Percentiles rank a stretch among this genome's conserved stretches.
These are phyloP conservation scores for Sebastes cheni DNA, from an alignment of 2,797 vertebrate species.

Conservation along the genomic window DNA sequence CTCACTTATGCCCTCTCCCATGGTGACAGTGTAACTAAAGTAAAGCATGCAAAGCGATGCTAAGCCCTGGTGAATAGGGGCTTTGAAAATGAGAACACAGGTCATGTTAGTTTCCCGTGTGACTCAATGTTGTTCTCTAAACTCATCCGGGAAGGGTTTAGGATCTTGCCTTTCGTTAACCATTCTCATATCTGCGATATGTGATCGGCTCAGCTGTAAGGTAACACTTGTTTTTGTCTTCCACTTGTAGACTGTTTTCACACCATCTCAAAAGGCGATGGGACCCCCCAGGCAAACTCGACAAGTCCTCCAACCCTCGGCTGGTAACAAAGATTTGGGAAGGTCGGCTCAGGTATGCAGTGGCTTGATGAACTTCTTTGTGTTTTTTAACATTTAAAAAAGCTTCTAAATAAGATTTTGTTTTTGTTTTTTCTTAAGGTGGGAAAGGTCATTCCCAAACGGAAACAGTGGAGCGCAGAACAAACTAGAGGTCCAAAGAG, in stretches of 20 bases:
- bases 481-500: constrained; percentile 83
- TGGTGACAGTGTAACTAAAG: constrained; percentile 82
- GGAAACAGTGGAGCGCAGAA: constrained; percentile 84
- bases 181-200: not conserved
- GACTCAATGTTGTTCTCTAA: constrained; percentile 15
- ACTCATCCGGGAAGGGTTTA: not conserved
- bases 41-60: constrained; percentile 62
- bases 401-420: no score
- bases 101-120: constrained; percentile 35
- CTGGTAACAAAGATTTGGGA: constrained; percentile 82
- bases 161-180: not conserved
- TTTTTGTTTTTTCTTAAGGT: constrained; percentile 38
- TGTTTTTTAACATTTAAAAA: not conserved
- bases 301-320: constrained; percentile 89
- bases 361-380: not conserved
- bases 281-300: constrained; percentile 83
- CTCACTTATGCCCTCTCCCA: constrained; percentile 79
- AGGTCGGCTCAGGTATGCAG: constrained; percentile 83
- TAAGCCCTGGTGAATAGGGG: constrained; percentile 76
- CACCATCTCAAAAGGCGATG: constrained; percentile 54
- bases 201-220: not conserved
- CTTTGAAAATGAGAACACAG: constrained; percentile 56
- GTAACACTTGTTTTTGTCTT: constrained; percentile 2
- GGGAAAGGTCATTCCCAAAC: constrained; percentile 80
- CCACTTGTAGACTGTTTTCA: constrained; percentile 84